Conservation (phyloP, 2,888 invertebrate species). For the Notodonta ziczac region DNA sequence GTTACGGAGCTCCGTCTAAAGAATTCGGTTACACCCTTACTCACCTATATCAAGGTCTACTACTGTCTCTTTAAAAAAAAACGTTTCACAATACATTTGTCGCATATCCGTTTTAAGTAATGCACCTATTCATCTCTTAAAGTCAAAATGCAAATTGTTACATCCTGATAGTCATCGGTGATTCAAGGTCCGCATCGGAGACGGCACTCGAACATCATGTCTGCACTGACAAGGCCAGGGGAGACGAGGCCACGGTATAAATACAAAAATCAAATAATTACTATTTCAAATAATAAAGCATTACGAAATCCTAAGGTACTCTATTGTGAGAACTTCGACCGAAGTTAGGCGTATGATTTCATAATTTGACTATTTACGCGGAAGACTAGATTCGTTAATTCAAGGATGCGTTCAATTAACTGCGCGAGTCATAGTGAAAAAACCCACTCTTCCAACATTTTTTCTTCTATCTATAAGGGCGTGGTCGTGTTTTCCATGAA, state of each 20-base stretch:
- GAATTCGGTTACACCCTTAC: no score
- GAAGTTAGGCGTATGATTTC: conserved; percentile 2
- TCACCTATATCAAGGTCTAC: no score
- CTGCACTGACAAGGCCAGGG: conserved; percentile 70
- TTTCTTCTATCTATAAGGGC: no score
- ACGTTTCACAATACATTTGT: not conserved
- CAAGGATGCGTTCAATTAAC: conserved; percentile 31
- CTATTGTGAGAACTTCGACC: conserved; percentile 20
- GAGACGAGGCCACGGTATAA: conserved; percentile 41
- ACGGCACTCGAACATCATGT: conserved; percentile 57
- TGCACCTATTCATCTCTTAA: conserved; percentile 14
- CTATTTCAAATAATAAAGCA: conserved; percentile 25
- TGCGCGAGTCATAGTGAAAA: not conserved
- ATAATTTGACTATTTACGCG: conserved; percentile 9
- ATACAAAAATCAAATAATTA: conserved; percentile 51
- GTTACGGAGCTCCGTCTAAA: no score
- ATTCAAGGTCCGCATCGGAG: conserved; percentile 64
- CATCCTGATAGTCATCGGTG: conserved; percentile 74
- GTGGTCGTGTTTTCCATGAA: no score
- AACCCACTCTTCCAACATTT: no score
- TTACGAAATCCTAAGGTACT: conserved; percentile 34
- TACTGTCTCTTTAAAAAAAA: not conserved
- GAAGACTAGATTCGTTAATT: conserved; percentile 17
- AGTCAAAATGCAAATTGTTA: conserved; percentile 55
- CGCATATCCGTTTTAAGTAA: conserved; percentile 3